Percentiles rank a stretch among this genome's conserved stretches.
Evolutionary conservation across 1,140 invertebrate species (phyloP).

Genomic region (Tetraneura akinire): DNA sequence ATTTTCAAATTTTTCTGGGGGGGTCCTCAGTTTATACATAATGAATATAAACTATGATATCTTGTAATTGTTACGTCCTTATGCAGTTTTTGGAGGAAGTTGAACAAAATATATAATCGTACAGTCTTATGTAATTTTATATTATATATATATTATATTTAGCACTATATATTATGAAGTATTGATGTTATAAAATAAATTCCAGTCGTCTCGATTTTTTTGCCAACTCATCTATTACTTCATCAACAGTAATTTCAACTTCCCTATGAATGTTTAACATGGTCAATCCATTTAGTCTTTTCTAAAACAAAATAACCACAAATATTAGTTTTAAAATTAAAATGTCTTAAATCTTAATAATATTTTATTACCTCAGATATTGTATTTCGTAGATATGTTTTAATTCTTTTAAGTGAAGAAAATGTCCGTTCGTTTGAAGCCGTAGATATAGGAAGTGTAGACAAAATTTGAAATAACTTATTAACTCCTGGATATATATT

Average conservation of each 20-base stretch:
- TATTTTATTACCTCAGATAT: not conserved
- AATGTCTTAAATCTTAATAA: conserved; percentile 2
- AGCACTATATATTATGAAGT: too few species aligned
- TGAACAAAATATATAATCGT: too few species aligned
- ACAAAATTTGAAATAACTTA: conserved; percentile 2
- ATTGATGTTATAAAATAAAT: too few species aligned
- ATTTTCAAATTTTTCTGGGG: conserved; percentile 30
- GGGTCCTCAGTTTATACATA: not conserved
- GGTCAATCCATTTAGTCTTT: conserved; percentile 15
- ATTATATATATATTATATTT: too few species aligned
- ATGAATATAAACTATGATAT: conserved; percentile 5
- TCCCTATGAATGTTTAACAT: conserved; percentile 4
- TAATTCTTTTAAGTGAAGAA: not conserved
- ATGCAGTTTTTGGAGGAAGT: not conserved
- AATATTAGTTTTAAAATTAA: conserved; percentile 13
- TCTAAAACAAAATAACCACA: conserved; percentile 22
- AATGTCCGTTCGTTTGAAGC: conserved; percentile 1
- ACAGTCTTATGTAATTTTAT: too few species aligned
- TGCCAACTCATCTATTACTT: not conserved
- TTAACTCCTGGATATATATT: not conserved
- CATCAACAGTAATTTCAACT: too few species aligned
- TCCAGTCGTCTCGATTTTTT: not conserved
- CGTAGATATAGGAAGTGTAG: conserved; percentile 9
- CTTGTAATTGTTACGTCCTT: not conserved
- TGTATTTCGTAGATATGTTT: not conserved